A percentile compares a stretch with the other conserved stretches of the same genome.
phyloP scores from a whole-genome alignment of 2,113 vertebrate genomes.

The Charadrius vociferus region DNA sequence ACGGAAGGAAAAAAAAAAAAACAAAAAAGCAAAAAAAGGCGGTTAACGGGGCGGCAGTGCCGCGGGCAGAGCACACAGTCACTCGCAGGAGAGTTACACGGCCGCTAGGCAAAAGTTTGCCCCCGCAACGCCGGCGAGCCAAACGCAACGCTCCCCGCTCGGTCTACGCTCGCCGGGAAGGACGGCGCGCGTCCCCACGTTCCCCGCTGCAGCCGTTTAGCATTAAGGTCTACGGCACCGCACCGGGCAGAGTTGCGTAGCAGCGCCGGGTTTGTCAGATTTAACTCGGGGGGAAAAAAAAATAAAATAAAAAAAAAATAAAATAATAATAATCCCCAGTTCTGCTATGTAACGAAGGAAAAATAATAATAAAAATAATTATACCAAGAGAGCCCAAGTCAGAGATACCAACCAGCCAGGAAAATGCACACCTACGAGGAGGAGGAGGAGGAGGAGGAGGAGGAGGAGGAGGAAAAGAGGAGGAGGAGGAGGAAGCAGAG shows the following conservation, averaged over 20 bases:
- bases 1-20: too few relatives aligned
- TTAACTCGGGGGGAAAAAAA: neutral
- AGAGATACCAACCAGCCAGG: constrained; percentile 78
- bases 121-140: constrained; percentile 42
- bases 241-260: neutral
- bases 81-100: constrained; percentile 46
- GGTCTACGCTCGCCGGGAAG: constrained; percentile 59
- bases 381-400: constrained; percentile 17
- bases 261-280: neutral
- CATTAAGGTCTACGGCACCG: neutral
- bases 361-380: neutral
- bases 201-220: neutral
- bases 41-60: neutral
- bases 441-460: neutral
- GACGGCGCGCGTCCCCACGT: neutral
- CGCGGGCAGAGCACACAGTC: neutral
- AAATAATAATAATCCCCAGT: neutral
- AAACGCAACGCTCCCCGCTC: constrained; percentile 56
- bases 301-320: neutral
- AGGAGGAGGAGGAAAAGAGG: neutral
- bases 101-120: constrained; percentile 57
- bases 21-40: constrained; percentile 40
- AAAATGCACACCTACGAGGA: constrained; percentile 69
- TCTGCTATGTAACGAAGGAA: neutral
- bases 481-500: constrained; percentile 53